Evolutionary conservation across 1,140 invertebrate genomes (phyloP).

Genomic region (Lepidurus apus): DNA sequence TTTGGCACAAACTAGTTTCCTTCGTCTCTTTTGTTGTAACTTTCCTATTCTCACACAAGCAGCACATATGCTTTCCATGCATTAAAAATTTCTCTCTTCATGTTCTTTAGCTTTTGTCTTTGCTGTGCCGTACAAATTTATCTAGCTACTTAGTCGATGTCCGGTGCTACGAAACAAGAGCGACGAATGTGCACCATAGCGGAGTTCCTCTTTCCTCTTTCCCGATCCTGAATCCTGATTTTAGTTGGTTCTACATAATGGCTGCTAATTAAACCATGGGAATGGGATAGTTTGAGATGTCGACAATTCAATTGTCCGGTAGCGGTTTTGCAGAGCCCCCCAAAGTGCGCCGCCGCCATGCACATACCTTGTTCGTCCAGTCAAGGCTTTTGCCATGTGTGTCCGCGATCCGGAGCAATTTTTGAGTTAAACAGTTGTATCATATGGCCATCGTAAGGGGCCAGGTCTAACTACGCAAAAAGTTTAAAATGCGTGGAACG

Average conservation of each 20-base stretch:
- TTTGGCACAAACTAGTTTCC: slow-evolving; percentile 21
- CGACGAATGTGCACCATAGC: background rate
- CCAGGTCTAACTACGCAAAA: too few species aligned
- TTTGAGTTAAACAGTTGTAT: too few species aligned
- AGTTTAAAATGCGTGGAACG: background rate
- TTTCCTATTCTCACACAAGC: slow-evolving; percentile 4
- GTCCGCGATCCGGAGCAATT: too few species aligned
- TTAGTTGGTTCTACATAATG: background rate
- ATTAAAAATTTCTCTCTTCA: background rate
- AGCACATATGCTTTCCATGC: background rate
- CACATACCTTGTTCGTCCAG: too few species aligned
- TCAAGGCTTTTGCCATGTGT: too few species aligned
- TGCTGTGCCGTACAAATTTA: background rate
- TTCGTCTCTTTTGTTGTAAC: background rate
- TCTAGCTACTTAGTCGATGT: slow-evolving; percentile 1
- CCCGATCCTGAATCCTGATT: background rate
- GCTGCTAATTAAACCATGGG: background rate
- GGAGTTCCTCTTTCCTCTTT: slow-evolving; percentile 2
- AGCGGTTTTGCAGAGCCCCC: too few species aligned
- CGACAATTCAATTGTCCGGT: too few species aligned
- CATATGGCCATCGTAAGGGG: too few species aligned
- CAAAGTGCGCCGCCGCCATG: too few species aligned
- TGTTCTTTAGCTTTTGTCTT: background rate
- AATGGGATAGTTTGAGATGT: background rate
- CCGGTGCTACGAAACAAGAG: background rate